A percentile compares a stretch with the other conserved stretches of the same genome.
Conservation (phyloP, 1,140 invertebrate species). For the Drosophila santomea region DNA sequence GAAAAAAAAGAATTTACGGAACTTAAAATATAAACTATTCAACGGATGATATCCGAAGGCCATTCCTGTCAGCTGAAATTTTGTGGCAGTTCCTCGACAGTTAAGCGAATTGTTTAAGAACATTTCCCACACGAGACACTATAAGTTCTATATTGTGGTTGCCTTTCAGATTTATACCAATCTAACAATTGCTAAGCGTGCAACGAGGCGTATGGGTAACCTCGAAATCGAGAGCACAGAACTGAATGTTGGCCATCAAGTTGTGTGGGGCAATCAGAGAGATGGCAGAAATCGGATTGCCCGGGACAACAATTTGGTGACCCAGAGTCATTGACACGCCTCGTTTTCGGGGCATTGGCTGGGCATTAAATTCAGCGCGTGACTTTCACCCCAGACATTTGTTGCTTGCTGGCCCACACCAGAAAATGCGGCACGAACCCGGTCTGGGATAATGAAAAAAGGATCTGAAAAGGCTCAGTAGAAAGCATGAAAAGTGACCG, state of each 20-base stretch:
- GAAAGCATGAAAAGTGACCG: constrained; percentile 65
- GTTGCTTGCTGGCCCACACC: constrained; percentile 18
- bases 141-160: constrained; percentile 3
- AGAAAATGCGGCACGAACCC: background rate
- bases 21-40: too few species aligned
- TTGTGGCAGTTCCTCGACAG: background rate
- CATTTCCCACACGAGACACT: constrained; percentile 2
- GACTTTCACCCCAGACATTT: constrained; percentile 36
- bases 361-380: constrained; percentile 44
- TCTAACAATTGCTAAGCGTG: constrained; percentile 20
- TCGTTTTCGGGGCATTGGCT: constrained; percentile 62
- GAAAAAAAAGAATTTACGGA: too few species aligned
- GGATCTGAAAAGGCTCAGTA: constrained; percentile 52
- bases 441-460: constrained; percentile 32
- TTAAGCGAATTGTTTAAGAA: background rate
- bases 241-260: constrained; percentile 7
- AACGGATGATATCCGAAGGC: too few species aligned
- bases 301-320: constrained; percentile 28
- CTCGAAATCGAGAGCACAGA: constrained; percentile 22
- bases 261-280: constrained; percentile 34
- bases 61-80: background rate
- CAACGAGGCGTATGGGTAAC: constrained; percentile 50
- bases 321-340: constrained; percentile 64
- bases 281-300: constrained; percentile 31
- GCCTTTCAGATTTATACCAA: constrained; percentile 17